Evolutionary conservation across 2,113 vertebrate genomes (phyloP).

Genomic region (Elachura formosa): DNA sequence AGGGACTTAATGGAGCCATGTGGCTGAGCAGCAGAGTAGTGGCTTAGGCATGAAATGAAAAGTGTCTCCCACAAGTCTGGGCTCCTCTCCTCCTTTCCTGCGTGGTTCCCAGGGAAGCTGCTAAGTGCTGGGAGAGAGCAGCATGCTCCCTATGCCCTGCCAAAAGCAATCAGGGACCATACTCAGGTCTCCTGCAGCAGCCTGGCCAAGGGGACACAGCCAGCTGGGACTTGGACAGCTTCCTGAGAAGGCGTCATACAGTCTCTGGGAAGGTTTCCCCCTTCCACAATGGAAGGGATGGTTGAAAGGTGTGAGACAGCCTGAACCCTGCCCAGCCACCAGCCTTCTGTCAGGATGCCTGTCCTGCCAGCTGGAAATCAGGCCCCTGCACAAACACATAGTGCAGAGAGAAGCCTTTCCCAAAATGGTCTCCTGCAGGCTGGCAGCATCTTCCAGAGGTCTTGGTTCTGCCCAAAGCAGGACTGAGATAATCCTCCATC

Average conservation of each 20-base stretch:
- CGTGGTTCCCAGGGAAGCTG: neutral
- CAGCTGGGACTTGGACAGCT: neutral
- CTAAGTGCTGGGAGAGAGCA: neutral
- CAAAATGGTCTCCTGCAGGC: neutral
- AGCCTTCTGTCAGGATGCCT: neutral
- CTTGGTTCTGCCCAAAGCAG: neutral
- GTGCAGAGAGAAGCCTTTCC: neutral
- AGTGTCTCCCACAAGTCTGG: slow-evolving; percentile 54
- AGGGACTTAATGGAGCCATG: slow-evolving; percentile 50
- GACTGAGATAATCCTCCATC: neutral
- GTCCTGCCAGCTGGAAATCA: neutral
- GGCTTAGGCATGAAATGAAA: slow-evolving; percentile 40
- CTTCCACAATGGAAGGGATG: neutral
- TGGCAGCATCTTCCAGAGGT: neutral
- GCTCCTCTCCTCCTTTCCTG: neutral
- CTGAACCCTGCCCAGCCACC: neutral
- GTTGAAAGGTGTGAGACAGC: neutral
- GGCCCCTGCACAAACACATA: neutral
- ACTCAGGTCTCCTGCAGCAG: neutral
- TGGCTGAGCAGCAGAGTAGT: neutral
- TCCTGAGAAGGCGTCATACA: neutral
- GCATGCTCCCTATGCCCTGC: neutral
- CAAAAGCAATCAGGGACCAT: neutral
- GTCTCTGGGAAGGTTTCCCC: neutral
- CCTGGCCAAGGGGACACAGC: neutral